Evolutionary conservation across 2,888 invertebrate species (phyloP).

Genomic region (Callosobruchus maculatus): DNA sequence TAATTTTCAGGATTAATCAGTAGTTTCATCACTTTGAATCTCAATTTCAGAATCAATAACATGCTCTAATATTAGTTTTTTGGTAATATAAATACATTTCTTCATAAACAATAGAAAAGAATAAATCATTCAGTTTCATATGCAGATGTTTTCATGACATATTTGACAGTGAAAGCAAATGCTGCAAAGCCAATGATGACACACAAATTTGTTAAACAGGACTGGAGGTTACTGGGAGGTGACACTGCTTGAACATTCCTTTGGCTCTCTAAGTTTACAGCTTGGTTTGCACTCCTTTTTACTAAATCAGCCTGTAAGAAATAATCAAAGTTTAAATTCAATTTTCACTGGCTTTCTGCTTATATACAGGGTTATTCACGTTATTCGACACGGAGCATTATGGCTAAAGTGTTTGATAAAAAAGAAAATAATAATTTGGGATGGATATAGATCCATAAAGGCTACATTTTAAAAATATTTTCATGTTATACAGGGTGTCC

Average conservation of each 20-base stretch:
- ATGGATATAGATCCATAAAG: too few relatives aligned
- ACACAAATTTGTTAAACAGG: constrained; percentile 80
- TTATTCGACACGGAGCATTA: too few relatives aligned
- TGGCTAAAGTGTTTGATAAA: too few relatives aligned
- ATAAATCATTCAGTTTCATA: constrained; percentile 43
- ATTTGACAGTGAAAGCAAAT: constrained; percentile 90
- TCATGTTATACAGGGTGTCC: too few relatives aligned
- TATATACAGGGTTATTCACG: too few relatives aligned
- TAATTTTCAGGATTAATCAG: background rate
- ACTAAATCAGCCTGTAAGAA: constrained; percentile 38
- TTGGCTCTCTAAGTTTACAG: constrained; percentile 32
- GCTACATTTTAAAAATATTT: too few relatives aligned
- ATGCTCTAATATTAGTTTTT: background rate
- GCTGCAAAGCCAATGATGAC: constrained; percentile 87
- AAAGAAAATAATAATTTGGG: too few relatives aligned
- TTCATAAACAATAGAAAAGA: background rate
- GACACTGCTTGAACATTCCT: constrained; percentile 43
- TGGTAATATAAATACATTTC: background rate
- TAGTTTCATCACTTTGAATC: background rate
- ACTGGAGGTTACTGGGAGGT: constrained; percentile 68
- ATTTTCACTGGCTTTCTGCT: too few relatives aligned
- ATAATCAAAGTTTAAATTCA: constrained; percentile 2
- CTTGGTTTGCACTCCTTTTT: constrained; percentile 37
- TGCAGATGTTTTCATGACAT: constrained; percentile 77
- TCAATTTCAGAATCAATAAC: background rate